Conservation (phyloP, 2,888 invertebrate genomes). For the Pterostichus madidus region DNA sequence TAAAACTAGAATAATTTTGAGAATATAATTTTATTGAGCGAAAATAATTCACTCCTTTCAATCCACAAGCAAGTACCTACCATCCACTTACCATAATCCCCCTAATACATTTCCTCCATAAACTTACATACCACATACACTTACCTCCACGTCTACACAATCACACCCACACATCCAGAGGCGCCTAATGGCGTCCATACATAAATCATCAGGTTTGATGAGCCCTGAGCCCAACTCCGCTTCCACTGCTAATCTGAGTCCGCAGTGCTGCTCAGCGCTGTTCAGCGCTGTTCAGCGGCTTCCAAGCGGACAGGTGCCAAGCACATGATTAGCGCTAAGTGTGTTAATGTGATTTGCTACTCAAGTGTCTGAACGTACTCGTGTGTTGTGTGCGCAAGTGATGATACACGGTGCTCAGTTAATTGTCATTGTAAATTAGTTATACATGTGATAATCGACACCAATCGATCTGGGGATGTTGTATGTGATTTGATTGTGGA, state of each 20-base stretch:
- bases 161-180: slow-evolving; percentile 7
- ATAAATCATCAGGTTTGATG: slow-evolving; percentile 62
- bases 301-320: slow-evolving; percentile 56
- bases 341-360: slow-evolving; percentile 61
- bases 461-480: slow-evolving; percentile 43
- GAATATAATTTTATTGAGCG: too few species aligned
- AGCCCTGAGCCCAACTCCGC: slow-evolving; percentile 10
- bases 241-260: slow-evolving; percentile 13
- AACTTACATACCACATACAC: background rate
- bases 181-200: slow-evolving; percentile 56
- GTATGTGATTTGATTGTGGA: slow-evolving; percentile 26
- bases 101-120: slow-evolving; percentile 33
- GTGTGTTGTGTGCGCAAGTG: slow-evolving; percentile 17
- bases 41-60: too few species aligned
- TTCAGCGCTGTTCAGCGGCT: slow-evolving; percentile 1
- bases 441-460: slow-evolving; percentile 59
- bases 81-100: slow-evolving; percentile 26
- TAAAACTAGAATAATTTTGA: too few species aligned
- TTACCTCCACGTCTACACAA: background rate
- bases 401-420: slow-evolving; percentile 54
- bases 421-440: slow-evolving; percentile 62
- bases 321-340: slow-evolving; percentile 63
- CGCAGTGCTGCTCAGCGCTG: slow-evolving; percentile 2
- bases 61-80: too few species aligned
- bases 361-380: slow-evolving; percentile 39